A percentile compares a stretch with the other conserved stretches of the same genome.
phyloP scores from a whole-genome alignment of 2,113 vertebrate genomes.

The Ptychochromis oligacanthus region DNA sequence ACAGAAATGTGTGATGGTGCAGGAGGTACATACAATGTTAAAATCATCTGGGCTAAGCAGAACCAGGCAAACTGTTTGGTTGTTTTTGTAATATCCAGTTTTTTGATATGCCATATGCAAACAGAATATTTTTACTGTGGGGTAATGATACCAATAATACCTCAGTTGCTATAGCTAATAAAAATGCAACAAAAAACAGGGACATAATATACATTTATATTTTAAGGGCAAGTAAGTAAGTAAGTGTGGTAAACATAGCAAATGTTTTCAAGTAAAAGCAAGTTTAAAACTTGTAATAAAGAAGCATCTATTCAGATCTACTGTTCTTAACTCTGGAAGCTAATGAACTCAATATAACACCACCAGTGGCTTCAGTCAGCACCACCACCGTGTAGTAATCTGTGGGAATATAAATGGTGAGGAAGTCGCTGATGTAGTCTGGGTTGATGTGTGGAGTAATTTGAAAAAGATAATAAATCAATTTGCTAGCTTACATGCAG shows the following conservation, averaged over 20 bases:
- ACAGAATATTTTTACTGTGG: neutral
- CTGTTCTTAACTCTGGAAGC: neutral
- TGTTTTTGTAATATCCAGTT: neutral
- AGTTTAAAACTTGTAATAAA: too few species aligned
- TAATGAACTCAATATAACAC: too few species aligned
- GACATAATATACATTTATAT: neutral
- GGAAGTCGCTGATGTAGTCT: neutral
- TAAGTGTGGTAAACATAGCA: neutral
- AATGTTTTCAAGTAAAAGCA: neutral
- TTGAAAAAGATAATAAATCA: neutral
- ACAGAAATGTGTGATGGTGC: constrained; percentile 28
- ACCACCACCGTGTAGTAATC: neutral
- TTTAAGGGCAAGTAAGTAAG: neutral
- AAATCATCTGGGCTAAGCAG: neutral
- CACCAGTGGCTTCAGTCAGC: neutral
- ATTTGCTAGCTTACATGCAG: neutral
- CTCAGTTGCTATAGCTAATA: neutral
- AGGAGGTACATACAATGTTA: neutral
- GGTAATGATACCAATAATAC: neutral
- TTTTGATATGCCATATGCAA: neutral
- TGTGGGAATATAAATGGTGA: neutral
- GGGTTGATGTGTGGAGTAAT: neutral
- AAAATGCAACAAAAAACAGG: rapidly evolving
- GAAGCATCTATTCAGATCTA: neutral
- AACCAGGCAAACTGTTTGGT: neutral